Evolutionary conservation across 2,113 vertebrate species (phyloP).

Genomic region (Origma solitaria): DNA sequence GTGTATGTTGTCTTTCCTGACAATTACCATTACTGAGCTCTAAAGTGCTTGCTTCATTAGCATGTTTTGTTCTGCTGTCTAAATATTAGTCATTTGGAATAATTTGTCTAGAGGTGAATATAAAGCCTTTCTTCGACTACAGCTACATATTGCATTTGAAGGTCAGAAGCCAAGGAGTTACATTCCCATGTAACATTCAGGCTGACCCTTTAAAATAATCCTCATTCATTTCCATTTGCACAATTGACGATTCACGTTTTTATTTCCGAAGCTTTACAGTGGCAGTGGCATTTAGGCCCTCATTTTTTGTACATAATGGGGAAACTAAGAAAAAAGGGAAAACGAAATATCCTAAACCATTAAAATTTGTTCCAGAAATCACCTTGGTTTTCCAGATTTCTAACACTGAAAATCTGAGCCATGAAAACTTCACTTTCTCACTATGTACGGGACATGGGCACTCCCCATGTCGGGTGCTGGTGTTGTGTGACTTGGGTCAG

Average conservation of each 20-base stretch:
- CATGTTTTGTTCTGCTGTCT: neutral
- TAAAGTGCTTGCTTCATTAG: neutral
- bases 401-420: neutral
- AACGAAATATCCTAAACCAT: neutral
- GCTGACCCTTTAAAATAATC: neutral
- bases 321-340: neutral
- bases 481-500: neutral
- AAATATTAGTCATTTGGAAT: neutral
- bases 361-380: neutral
- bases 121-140: neutral
- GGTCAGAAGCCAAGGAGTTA: neutral
- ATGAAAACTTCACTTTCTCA: neutral
- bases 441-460: accelerated
- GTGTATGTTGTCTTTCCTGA: neutral
- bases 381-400: neutral
- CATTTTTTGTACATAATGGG: neutral
- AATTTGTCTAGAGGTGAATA: neutral
- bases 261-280: neutral
- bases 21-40: neutral
- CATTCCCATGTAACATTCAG: neutral
- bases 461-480: neutral
- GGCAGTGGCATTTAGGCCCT: neutral
- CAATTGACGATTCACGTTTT: neutral
- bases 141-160: neutral
- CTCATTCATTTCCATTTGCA: neutral